Evolutionary conservation across 2,797 vertebrate genomes (phyloP).

Genomic region (Gephyroberyx darwinii): DNA sequence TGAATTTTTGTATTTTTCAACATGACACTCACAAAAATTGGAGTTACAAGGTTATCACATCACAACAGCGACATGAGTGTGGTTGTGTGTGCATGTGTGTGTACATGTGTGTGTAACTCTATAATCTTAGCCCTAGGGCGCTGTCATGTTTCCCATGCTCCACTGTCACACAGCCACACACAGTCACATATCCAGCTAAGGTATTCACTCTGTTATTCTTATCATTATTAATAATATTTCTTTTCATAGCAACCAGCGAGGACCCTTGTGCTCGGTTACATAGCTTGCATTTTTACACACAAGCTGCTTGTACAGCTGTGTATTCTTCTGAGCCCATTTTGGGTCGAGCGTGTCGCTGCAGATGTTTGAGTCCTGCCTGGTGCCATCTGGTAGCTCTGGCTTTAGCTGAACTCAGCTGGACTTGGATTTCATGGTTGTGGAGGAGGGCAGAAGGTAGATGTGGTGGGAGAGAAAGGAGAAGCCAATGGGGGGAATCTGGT

Average conservation of each 20-base stretch:
- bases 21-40: no score
- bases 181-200: constrained; percentile 58
- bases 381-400: constrained; percentile 77
- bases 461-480: constrained; percentile 41
- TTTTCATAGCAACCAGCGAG: constrained; percentile 63
- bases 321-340: constrained; percentile 57
- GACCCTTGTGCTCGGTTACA: constrained; percentile 66
- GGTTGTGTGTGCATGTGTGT: constrained; percentile 23
- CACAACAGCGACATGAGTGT: no score
- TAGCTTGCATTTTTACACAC: constrained; percentile 76
- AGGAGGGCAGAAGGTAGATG: constrained; percentile 50
- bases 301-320: constrained; percentile 80
- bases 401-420: constrained; percentile 65
- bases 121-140: constrained; percentile 43
- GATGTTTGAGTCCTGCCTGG: constrained; percentile 66
- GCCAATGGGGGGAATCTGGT: not conserved
- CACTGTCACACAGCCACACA: constrained; percentile 58
- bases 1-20: no score
- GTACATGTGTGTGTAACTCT: constrained; percentile 13
- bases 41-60: no score
- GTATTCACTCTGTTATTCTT: constrained; percentile 72
- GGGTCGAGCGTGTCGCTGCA: constrained; percentile 60
- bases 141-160: constrained; percentile 76
- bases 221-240: constrained; percentile 75
- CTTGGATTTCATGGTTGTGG: constrained; percentile 54